Percentiles rank a stretch among this genome's conserved stretches.
Conservation (phyloP, 1,140 invertebrate genomes). For the Stratiolaelaps scimitus region DNA sequence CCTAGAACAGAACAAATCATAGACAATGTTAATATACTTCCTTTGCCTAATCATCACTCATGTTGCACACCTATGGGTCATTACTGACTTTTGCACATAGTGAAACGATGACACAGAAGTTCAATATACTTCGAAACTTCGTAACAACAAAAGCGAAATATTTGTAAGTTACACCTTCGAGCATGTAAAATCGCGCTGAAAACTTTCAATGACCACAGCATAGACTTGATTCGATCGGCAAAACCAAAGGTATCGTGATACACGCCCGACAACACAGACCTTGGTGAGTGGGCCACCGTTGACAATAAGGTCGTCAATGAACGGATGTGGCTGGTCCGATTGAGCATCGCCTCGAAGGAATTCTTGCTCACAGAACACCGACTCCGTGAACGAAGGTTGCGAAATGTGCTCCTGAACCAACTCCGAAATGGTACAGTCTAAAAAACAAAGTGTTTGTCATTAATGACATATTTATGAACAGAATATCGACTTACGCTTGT, state of each 20-base stretch:
- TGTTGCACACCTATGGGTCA: too few species aligned
- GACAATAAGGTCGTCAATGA: conserved; percentile 81
- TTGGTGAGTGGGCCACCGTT: conserved; percentile 63
- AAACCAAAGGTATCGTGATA: neutral
- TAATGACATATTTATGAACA: conserved; percentile 19
- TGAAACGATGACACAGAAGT: too few species aligned
- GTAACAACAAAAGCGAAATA: conserved; percentile 20
- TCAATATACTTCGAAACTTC: conserved; percentile 10
- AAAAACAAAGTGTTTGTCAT: conserved; percentile 34
- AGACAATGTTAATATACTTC: too few species aligned
- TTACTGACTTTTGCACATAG: too few species aligned
- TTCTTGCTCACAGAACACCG: conserved; percentile 45
- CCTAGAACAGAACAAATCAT: conserved; percentile 40
- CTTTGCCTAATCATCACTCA: too few species aligned
- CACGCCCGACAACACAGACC: conserved; percentile 32
- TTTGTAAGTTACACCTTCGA: neutral
- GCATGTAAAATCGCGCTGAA: too few species aligned
- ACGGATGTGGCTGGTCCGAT: conserved; percentile 69
- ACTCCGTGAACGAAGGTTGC: conserved; percentile 31
- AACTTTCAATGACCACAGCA: too few species aligned
- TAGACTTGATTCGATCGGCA: too few species aligned
- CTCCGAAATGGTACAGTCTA: conserved; percentile 63
- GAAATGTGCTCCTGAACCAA: conserved; percentile 57
- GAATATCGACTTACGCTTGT: conserved; percentile 24
- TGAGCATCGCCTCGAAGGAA: conserved; percentile 70